These are phyloP conservation scores for Heliangelus exortis DNA, from an alignment of 2,797 vertebrate genomes.

Conservation along the genomic window DNA sequence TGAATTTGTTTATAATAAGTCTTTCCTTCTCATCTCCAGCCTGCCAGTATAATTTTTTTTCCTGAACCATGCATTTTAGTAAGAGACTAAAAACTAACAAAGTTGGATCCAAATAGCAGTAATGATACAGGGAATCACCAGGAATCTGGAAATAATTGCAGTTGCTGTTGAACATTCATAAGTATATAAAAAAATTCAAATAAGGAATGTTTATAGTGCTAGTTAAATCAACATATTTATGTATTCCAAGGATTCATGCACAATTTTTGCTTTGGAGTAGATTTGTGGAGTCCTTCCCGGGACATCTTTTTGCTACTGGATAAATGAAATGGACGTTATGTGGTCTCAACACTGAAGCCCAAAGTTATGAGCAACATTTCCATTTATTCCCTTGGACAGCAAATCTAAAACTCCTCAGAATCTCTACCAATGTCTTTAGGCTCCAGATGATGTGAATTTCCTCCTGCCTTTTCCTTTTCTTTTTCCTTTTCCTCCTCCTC, in stretches of 20 bases:
- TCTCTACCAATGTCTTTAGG: background rate
- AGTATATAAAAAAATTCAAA: background rate
- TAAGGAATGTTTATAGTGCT: background rate
- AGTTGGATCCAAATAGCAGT: background rate
- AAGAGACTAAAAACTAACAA: background rate
- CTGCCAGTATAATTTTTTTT: background rate
- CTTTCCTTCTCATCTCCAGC: constrained; percentile 11
- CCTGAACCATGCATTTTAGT: background rate
- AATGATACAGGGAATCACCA: background rate
- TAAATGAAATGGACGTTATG: background rate
- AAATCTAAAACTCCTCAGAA: background rate
- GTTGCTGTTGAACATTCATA: background rate
- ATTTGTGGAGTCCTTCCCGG: no score
- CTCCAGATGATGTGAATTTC: background rate
- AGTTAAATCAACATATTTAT: background rate
- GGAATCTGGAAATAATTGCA: background rate
- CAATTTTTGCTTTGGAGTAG: background rate
- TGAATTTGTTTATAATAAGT: background rate
- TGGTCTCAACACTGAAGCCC: background rate
- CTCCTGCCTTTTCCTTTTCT: background rate
- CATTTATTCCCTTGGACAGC: background rate
- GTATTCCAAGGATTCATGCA: background rate
- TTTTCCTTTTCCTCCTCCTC: background rate
- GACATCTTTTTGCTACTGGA: background rate
- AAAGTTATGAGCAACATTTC: background rate